Percentiles rank a stretch among this genome's conserved stretches.
Evolutionary conservation across 2,888 invertebrate species (phyloP).

Genomic region (Melanchra persicariae): DNA sequence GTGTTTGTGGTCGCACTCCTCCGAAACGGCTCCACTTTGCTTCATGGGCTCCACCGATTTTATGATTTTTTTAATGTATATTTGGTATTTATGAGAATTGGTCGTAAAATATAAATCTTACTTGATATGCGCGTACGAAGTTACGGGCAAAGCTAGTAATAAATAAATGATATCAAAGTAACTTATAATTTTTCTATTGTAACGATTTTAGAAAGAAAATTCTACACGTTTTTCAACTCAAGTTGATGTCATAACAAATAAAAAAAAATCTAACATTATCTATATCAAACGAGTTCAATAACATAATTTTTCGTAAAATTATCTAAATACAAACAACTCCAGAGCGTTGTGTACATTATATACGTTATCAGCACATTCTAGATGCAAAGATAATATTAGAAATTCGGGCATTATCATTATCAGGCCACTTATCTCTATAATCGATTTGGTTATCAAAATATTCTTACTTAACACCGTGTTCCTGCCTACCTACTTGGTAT

Average conservation of each 20-base stretch:
- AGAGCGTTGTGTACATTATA: slow-evolving; percentile 57
- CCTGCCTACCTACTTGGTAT: neutral
- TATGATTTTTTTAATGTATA: too few relatives aligned
- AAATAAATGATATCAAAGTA: too few relatives aligned
- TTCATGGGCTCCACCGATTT: too few relatives aligned
- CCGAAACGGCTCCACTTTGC: too few relatives aligned
- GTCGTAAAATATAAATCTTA: too few relatives aligned
- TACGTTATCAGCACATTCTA: slow-evolving; percentile 67
- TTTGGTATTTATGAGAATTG: too few relatives aligned
- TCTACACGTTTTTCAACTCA: neutral
- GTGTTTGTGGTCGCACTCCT: too few relatives aligned
- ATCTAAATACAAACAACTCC: slow-evolving; percentile 66
- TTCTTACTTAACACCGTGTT: slow-evolving; percentile 15
- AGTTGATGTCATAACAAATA: neutral
- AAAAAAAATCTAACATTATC: slow-evolving; percentile 1
- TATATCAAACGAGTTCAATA: slow-evolving; percentile 38
- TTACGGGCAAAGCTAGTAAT: too few relatives aligned
- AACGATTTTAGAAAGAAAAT: too few relatives aligned
- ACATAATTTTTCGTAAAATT: slow-evolving; percentile 49
- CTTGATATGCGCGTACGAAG: too few relatives aligned
- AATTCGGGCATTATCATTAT: slow-evolving; percentile 69
- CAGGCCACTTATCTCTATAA: slow-evolving; percentile 63
- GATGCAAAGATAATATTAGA: slow-evolving; percentile 68
- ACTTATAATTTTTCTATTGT: too few relatives aligned
- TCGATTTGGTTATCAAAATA: slow-evolving; percentile 69